A percentile compares a stretch with the other conserved stretches of the same genome.
Evolutionary conservation across 2,888 invertebrate species (phyloP).

Genomic region (Apodemia duryi): DNA sequence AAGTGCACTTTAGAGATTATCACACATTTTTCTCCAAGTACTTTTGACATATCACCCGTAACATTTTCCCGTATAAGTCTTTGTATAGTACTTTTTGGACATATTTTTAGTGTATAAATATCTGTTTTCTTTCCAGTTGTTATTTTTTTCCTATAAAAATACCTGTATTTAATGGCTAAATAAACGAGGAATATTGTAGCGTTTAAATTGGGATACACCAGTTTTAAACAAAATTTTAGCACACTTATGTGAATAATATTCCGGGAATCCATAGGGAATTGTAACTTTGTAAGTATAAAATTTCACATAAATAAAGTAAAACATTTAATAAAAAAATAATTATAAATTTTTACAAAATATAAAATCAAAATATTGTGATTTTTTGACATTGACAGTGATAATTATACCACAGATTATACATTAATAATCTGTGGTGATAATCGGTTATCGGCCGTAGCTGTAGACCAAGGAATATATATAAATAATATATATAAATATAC

Average conservation of each 20-base stretch:
- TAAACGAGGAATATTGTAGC: constrained; percentile 60
- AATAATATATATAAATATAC: no score
- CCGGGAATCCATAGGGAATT: constrained; percentile 55
- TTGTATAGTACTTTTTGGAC: constrained; percentile 45
- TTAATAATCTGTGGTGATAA: no score
- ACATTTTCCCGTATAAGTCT: constrained; percentile 45
- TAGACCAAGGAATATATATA: no score
- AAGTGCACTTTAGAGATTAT: constrained; percentile 60
- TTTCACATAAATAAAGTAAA: not conserved
- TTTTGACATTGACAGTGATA: not conserved
- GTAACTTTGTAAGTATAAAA: not conserved
- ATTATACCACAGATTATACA: no score
- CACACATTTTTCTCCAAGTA: constrained; percentile 58
- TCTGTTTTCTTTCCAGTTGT: constrained; percentile 43
- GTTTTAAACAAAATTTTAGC: constrained; percentile 66
- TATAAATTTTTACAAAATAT: not conserved
- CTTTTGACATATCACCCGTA: constrained; percentile 45
- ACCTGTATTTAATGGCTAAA: constrained; percentile 64
- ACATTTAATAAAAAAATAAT: constrained; percentile 1
- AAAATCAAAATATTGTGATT: constrained; percentile 8
- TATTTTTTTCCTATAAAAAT: constrained; percentile 43
- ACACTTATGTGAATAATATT: constrained; percentile 59
- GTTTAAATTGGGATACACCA: constrained; percentile 72
- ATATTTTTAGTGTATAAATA: constrained; percentile 46
- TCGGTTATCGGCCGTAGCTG: no score